Evolutionary conservation across 1,140 invertebrate genomes (phyloP), one percentile per base, ranked within the genome.

Genomic region (Drosophila repleta): DNA sequence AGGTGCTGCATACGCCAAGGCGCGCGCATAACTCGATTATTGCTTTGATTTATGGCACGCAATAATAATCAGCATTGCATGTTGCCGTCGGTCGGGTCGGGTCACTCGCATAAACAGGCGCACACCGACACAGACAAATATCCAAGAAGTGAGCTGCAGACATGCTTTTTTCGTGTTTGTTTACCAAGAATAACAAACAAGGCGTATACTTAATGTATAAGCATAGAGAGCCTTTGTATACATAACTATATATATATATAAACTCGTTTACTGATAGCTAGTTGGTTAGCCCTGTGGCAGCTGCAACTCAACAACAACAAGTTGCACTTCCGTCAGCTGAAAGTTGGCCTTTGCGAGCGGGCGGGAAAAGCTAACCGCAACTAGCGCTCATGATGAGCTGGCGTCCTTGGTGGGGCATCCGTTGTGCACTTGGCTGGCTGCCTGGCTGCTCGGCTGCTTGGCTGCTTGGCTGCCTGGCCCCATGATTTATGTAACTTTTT

Each of bases 41-140:
- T 62, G 56, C 49, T 87, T 73, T 88, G 83, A 87, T 87, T 87
- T 87, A 88, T 82, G 75, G 79, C 70, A 74, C 76, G 83, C 83
- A 87, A 87, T 88, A 87, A 87, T 82, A 85, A 85, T 87, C 83
- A 75, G 58, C 58, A 83, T 88, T 87, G 71, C 82, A 87, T 79
- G 78, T 82, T 74, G 58, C 65, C 32, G n/a, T n/a, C n/a, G n/a
- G n/a, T n/a, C 24, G 24, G 24, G 60, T 49, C 45, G 29, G 35
- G 49, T 26, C 39, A 43, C 39, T 43, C 39, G 15, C 24, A 57
- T 5, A 7, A 1, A 46, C 43, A 41, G 6, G 17, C 2, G 24
- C 21, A 29, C 26, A 48, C 29, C 41, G 6, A 61, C 21, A 21
- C 11, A n/a, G 24, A 20, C 8, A 49, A 43, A 60, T 26, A 51